Percentiles rank a stretch among this genome's conserved stretches.
phyloP scores from a whole-genome alignment of 2,113 vertebrate genomes.

The Oryzias melastigma region DNA sequence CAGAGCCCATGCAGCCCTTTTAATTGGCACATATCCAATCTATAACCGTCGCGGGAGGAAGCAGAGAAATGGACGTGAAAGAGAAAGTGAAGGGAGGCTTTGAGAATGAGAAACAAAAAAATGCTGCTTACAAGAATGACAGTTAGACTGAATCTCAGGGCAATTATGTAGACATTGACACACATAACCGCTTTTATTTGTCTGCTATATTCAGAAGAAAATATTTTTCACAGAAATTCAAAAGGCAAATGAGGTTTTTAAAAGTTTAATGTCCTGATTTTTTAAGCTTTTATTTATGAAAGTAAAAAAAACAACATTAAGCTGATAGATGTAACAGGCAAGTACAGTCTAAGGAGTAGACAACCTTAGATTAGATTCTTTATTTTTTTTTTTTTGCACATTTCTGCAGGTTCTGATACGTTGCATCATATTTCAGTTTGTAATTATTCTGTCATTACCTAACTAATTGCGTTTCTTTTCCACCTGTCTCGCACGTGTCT shows the following conservation, averaged over 20 bases:
- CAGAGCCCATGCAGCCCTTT: slow-evolving; percentile 45
- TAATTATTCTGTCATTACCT: background rate
- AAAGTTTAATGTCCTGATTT: too few relatives aligned
- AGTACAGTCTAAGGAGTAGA: too few relatives aligned
- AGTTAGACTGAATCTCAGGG: slow-evolving; percentile 8
- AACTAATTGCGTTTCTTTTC: slow-evolving; percentile 19
- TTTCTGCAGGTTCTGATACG: background rate
- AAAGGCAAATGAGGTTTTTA: too few relatives aligned
- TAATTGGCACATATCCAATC: slow-evolving; percentile 74
- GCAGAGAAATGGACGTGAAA: slow-evolving; percentile 33
- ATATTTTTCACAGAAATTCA: too few relatives aligned
- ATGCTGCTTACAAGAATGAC: slow-evolving; percentile 12
- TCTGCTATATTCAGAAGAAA: slow-evolving; percentile 1
- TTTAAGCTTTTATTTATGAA: too few relatives aligned
- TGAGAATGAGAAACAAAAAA: background rate
- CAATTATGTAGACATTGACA: background rate
- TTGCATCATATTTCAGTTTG: background rate
- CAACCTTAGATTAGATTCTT: background rate
- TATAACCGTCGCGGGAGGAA: slow-evolving; percentile 62
- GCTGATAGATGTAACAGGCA: too few relatives aligned
- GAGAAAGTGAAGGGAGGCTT: slow-evolving; percentile 6
- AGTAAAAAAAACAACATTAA: too few relatives aligned
- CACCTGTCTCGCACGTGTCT: slow-evolving; percentile 1
- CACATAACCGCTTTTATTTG: background rate
- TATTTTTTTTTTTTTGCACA: background rate